A percentile compares a stretch with the other conserved stretches of the same genome.
These are phyloP conservation scores for Leptogaster cylindrica DNA, from an alignment of 2,888 invertebrate genomes.

Conservation along the genomic window DNA sequence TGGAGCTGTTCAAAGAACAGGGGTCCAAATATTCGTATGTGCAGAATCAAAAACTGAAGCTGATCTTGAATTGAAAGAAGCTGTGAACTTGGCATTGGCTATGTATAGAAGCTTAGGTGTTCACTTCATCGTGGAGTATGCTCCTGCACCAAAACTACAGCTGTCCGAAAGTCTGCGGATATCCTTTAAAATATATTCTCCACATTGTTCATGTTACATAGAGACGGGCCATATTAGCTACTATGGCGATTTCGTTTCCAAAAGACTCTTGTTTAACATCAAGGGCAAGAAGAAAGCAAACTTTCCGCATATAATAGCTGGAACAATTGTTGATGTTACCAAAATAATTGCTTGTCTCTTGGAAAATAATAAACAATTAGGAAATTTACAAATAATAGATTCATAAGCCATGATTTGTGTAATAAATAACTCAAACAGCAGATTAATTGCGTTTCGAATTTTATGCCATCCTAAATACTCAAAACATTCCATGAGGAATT, in stretches of 20 bases:
- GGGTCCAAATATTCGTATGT: constrained; percentile 71
- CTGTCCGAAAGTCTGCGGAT: constrained; percentile 73
- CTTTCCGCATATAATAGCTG: constrained; percentile 74
- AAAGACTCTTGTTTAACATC: constrained; percentile 76
- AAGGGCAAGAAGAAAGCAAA: constrained; percentile 66
- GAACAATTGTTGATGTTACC: constrained; percentile 76
- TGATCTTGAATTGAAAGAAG: constrained; percentile 65
- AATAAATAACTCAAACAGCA: too few relatives aligned
- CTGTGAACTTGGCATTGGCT: constrained; percentile 64
- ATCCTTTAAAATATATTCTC: constrained; percentile 78
- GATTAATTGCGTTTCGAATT: too few relatives aligned
- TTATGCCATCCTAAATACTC: too few relatives aligned
- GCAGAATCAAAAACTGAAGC: constrained; percentile 63
- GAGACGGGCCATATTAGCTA: constrained; percentile 78
- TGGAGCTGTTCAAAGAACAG: constrained; percentile 73
- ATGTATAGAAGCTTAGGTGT: constrained; percentile 71
- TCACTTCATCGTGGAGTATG: constrained; percentile 71
- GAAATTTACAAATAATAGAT: too few relatives aligned
- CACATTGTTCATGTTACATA: constrained; percentile 67
- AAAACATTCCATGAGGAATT: too few relatives aligned
- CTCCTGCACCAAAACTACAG: constrained; percentile 68
- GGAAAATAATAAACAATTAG: constrained; percentile 68
- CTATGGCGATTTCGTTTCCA: constrained; percentile 77
- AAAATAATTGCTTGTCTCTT: constrained; percentile 75
- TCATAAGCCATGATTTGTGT: too few relatives aligned